phyloP scores from a whole-genome alignment of 2,113 vertebrate species.

The Cygnus atratus region DNA sequence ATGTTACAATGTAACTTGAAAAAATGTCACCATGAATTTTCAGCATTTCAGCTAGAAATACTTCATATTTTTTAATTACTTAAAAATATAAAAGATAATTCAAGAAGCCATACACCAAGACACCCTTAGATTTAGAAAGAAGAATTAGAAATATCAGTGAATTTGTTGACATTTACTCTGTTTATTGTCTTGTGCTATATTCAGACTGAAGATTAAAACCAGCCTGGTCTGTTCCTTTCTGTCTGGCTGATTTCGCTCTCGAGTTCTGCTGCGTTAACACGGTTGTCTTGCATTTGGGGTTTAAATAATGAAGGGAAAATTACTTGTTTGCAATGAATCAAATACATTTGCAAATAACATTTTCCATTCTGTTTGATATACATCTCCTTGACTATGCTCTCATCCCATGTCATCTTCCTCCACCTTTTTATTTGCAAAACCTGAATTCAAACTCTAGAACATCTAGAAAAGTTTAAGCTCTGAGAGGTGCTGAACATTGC shows the following conservation, averaged over 20 bases:
- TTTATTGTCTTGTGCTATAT: slow-evolving; percentile 10
- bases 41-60: background rate
- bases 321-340: background rate
- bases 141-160: background rate
- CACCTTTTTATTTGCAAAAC: background rate
- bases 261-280: background rate
- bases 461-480: background rate
- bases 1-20: background rate
- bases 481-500: background rate
- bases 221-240: background rate
- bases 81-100: background rate
- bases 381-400: background rate
- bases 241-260: slow-evolving; percentile 1
- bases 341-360: background rate
- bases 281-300: background rate
- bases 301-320: background rate
- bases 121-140: background rate
- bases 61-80: background rate
- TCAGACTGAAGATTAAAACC: background rate
- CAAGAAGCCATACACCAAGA: background rate
- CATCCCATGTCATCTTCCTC: background rate
- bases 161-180: background rate
- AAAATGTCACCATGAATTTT: background rate
- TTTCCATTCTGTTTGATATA: slow-evolving; percentile 4
- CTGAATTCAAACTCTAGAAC: background rate